phyloP scores from a whole-genome alignment of 1,140 invertebrate genomes.

The Zaprionus tsacasi region DNA sequence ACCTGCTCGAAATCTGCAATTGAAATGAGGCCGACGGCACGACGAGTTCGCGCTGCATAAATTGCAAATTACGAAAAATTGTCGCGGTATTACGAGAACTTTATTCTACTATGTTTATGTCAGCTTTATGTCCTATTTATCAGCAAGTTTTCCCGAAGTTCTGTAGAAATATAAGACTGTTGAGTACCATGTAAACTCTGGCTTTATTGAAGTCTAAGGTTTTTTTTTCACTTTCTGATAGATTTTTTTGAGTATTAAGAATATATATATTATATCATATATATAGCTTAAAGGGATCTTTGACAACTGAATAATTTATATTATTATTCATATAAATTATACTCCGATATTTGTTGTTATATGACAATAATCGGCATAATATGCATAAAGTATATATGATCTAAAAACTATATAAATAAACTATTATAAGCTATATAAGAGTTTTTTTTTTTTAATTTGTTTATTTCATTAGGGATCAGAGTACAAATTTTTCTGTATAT shows the following conservation, averaged over 20 bases:
- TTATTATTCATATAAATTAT: too few species aligned
- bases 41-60: slow-evolving; percentile 26
- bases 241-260: not conserved
- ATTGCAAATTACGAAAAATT: slow-evolving; percentile 43
- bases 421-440: too few species aligned
- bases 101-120: slow-evolving; percentile 26
- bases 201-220: not conserved
- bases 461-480: too few species aligned
- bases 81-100: slow-evolving; percentile 19
- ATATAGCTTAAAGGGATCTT: not conserved
- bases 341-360: too few species aligned
- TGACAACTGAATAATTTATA: not conserved
- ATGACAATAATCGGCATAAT: too few species aligned
- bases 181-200: not conserved
- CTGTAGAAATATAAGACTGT: not conserved
- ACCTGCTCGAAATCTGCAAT: slow-evolving; percentile 57
- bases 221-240: too few species aligned
- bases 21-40: slow-evolving; percentile 38
- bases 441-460: too few species aligned
- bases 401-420: too few species aligned
- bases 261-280: not conserved
- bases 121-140: not conserved
- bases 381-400: too few species aligned
- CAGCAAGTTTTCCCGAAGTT: not conserved
- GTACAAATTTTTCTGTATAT: too few species aligned